Base-by-base conservation (phyloP, 2,888 invertebrate genomes). In the Liposcelis brunnea region DNA sequence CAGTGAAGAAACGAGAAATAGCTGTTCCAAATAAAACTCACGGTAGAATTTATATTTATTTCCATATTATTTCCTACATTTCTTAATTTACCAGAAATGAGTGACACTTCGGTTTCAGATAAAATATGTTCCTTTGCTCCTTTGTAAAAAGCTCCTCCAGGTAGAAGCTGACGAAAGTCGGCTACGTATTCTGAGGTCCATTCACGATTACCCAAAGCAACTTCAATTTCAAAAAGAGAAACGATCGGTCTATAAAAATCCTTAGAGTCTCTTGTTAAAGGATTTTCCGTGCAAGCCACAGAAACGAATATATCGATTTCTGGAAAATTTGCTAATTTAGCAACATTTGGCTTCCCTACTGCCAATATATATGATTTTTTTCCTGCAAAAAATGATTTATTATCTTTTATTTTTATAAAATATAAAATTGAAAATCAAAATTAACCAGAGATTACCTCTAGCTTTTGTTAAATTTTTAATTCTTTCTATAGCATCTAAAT, bases 321-420 rank as follows among this genome's bases (percentile, higher is more conserved):
- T 46, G 83, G 77, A 61, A 95, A 93, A 65, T 98, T 98, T 0
- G 93, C 91, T 49, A 98, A 66, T 63, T 98, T 98, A 0, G 89
- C 81, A 10, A 86, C 82, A 67, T 90, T 95, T 2, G 93, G 82
- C 61, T 93, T 91, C 4, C 95, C 97, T 45, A 97, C 86, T 18
- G 85, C 86, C 46, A 97, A 77, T 38, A 89, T 79, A 58, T 95
- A 94, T 51, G 80, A 79, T 59, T 87, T 91, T 58, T 91, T 93
- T 0, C 80, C 51, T 21, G 47, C 16, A 40, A 40, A 6, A 26
- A 26, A n/a, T n/a, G n/a, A n/a, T n/a, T n/a, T 26, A 26, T 26
- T 6, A 26, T 4, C 8, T 26, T 26, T 26, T 26, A 26, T 26
- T 8, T 6, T 6, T 8, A 26, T 26, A 26, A 26, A 26, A 26